These are phyloP conservation scores for Phorcus lineatus DNA, from an alignment of 2,888 invertebrate genomes.

Conservation along the genomic window DNA sequence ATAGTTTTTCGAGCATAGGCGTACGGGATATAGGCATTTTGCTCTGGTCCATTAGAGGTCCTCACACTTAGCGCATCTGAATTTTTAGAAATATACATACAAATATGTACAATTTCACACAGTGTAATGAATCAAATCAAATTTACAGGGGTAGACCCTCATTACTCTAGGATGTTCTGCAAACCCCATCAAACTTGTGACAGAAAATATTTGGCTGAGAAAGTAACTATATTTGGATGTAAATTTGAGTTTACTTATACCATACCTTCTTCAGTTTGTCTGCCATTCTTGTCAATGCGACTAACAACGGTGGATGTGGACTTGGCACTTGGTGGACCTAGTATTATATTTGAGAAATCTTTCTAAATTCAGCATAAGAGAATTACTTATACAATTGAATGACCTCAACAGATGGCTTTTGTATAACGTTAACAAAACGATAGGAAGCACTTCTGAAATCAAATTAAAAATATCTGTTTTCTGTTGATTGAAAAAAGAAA, in stretches of 20 bases:
- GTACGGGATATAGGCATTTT: constrained; percentile 73
- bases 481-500: too few species aligned
- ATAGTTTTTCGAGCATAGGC: constrained; percentile 66
- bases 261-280: constrained; percentile 22
- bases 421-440: too few species aligned
- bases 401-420: too few species aligned
- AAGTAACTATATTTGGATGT: not conserved
- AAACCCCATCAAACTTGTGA: not conserved
- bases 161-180: too few species aligned
- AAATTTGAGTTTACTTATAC: not conserved
- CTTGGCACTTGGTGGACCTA: constrained; percentile 17
- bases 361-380: too few species aligned
- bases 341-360: too few species aligned
- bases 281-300: constrained; percentile 15
- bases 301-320: constrained; percentile 22
- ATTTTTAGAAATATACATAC: too few species aligned
- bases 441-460: too few species aligned
- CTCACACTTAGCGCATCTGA: constrained; percentile 29
- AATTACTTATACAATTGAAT: too few species aligned
- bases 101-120: too few species aligned
- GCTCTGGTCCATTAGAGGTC: constrained; percentile 44
- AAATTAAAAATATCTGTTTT: too few species aligned
- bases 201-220: not conserved
- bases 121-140: not conserved
- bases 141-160: not conserved